Conservation (phyloP, 2,888 invertebrate species). For the Pocota personata region DNA sequence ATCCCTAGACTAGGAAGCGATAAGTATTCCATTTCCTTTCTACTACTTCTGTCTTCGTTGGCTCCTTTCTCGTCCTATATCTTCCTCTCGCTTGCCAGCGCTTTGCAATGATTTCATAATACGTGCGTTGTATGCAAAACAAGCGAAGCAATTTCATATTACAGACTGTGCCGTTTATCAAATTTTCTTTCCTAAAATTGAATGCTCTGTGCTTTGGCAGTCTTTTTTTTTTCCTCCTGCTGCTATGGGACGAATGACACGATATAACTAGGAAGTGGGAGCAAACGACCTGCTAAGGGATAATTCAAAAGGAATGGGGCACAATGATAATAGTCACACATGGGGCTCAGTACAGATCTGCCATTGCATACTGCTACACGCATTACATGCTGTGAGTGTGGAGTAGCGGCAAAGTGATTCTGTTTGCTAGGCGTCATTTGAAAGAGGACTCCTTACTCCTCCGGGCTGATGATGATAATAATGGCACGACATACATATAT, state of each 20-base stretch:
- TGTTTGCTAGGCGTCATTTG: conserved; percentile 19
- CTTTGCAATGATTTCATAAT: conserved; percentile 51
- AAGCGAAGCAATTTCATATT: conserved; percentile 51
- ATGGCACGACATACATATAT: conserved; percentile 55
- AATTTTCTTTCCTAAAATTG: conserved; percentile 55
- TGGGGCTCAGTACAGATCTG: neutral
- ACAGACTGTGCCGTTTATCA: conserved; percentile 53
- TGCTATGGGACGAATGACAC: neutral
- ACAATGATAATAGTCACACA: conserved; percentile 34
- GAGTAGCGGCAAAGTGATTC: conserved; percentile 37
- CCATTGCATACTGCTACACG: conserved; percentile 4
- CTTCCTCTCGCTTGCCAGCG: neutral
- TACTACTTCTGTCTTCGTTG: neutral
- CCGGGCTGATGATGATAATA: conserved; percentile 27
- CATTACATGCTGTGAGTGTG: conserved; percentile 15
- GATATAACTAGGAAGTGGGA: neutral
- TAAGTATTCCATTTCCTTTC: neutral
- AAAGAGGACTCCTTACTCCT: neutral
- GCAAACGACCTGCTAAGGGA: conserved; percentile 44
- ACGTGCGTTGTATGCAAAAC: conserved; percentile 63
- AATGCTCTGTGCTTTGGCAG: conserved; percentile 30
- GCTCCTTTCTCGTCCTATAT: neutral
- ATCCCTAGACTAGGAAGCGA: neutral
- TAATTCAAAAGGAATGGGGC: conserved; percentile 7
- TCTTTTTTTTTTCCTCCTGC: neutral